Percentiles rank a stretch among this genome's conserved stretches.
Evolutionary conservation across 2,113 vertebrate genomes (phyloP).

Genomic region (Antennarius striatus): DNA sequence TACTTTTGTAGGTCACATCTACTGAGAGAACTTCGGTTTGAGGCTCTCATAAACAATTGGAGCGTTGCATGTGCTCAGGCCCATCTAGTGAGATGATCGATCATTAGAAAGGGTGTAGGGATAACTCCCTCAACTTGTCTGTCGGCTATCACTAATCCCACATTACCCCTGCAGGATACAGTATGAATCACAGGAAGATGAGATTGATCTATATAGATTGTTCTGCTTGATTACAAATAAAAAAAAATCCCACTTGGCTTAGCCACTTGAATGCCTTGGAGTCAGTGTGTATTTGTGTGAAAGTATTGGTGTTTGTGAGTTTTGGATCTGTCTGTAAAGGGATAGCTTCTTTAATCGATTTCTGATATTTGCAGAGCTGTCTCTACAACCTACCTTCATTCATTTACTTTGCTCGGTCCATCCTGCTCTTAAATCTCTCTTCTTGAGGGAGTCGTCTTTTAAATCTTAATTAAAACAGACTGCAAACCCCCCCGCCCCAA

Average conservation of each 20-base stretch:
- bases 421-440: conserved; percentile 73
- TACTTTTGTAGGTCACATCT: conserved; percentile 56
- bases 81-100: conserved; percentile 76
- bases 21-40: conserved; percentile 51
- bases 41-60: conserved; percentile 69
- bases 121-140: conserved; percentile 75
- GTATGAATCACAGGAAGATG: conserved; percentile 80
- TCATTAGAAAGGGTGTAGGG: conserved; percentile 73
- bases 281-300: conserved; percentile 45
- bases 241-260: conserved; percentile 70
- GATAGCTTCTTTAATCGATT: conserved; percentile 45
- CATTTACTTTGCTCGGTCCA: conserved; percentile 65
- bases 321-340: conserved; percentile 22
- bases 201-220: conserved; percentile 80
- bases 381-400: conserved; percentile 64
- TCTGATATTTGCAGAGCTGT: conserved; percentile 50
- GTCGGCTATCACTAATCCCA: conserved; percentile 73
- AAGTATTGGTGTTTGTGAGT: conserved; percentile 12
- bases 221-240: conserved; percentile 71
- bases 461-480: conserved; percentile 84
- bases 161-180: conserved; percentile 72
- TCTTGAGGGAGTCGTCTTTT: conserved; percentile 77
- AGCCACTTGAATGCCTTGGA: conserved; percentile 51
- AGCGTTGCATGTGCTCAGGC: conserved; percentile 64
- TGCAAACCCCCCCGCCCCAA: conserved; percentile 46